These are phyloP conservation scores for Dyspetes luteomarginatus DNA, from an alignment of 2,888 invertebrate genomes.

Conservation along the genomic window DNA sequence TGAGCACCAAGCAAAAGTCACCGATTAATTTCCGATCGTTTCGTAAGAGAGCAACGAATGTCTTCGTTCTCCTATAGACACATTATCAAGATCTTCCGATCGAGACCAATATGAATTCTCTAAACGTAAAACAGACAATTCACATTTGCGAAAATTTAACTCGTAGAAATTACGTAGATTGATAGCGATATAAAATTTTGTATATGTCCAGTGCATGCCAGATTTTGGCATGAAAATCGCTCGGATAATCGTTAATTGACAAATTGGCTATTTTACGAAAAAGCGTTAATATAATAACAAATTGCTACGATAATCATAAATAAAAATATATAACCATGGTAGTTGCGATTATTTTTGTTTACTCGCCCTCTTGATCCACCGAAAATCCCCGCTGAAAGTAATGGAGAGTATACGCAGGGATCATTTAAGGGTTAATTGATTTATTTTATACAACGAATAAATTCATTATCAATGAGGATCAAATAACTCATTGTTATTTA, in stretches of 20 bases:
- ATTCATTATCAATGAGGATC: too few relatives aligned
- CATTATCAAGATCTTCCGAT: not conserved
- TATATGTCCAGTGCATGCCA: too few relatives aligned
- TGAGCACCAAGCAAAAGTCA: not conserved
- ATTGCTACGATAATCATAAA: slow-evolving; percentile 46
- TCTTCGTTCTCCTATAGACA: slow-evolving; percentile 17
- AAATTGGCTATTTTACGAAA: slow-evolving; percentile 70
- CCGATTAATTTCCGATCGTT: slow-evolving; percentile 66
- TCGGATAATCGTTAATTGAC: slow-evolving; percentile 68
- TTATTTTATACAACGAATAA: too few relatives aligned
- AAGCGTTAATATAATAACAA: slow-evolving; percentile 62
- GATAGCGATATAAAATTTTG: too few relatives aligned
- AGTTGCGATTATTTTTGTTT: too few relatives aligned
- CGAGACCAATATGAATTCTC: slow-evolving; percentile 22
- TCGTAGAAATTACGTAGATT: slow-evolving; percentile 1
- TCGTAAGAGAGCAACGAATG: slow-evolving; percentile 13
- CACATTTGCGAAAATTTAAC: too few relatives aligned
- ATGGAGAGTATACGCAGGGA: too few relatives aligned
- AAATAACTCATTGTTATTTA: too few relatives aligned
- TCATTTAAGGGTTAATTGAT: too few relatives aligned
- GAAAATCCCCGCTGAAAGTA: too few relatives aligned
- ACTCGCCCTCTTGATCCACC: too few relatives aligned
- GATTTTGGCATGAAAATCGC: not conserved
- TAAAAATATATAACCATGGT: slow-evolving; percentile 20
- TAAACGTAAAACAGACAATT: not conserved